phyloP scores from a whole-genome alignment of 2,113 vertebrate species.

The Callopanchax toddi region DNA sequence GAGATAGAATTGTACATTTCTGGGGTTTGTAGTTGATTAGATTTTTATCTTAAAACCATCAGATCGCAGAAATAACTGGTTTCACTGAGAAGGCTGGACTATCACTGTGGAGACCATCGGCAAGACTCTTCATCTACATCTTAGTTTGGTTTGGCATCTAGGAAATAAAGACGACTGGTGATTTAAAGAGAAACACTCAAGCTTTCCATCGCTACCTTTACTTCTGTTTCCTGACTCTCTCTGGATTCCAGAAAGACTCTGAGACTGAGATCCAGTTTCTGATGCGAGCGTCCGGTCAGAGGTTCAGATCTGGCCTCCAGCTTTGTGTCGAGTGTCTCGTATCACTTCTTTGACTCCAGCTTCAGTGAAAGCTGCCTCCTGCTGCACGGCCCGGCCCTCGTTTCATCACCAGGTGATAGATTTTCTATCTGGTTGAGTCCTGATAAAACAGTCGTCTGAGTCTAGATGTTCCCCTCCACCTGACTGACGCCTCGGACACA shows the following conservation, averaged over 20 bases:
- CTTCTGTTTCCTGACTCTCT: background rate
- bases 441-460: background rate
- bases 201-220: background rate
- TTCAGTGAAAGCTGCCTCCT: conserved; percentile 9
- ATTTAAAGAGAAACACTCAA: background rate
- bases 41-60: too few species aligned
- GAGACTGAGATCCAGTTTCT: background rate
- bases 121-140: too few species aligned
- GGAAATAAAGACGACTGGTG: background rate
- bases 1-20: too few species aligned
- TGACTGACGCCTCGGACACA: background rate
- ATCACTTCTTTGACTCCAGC: background rate
- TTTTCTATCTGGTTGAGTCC: background rate
- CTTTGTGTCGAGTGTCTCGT: background rate
- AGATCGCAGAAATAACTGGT: too few species aligned
- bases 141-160: background rate
- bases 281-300: conserved; percentile 5
- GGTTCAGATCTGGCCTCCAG: background rate
- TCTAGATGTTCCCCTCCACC: background rate
- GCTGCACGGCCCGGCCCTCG: background rate
- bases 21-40: too few species aligned
- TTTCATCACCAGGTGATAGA: background rate
- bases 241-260: background rate
- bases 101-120: background rate
- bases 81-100: too few species aligned